A percentile compares a stretch with the other conserved stretches of the same genome.
phyloP scores from a whole-genome alignment of 1,140 invertebrate genomes.

The Hirudo medicinalis region DNA sequence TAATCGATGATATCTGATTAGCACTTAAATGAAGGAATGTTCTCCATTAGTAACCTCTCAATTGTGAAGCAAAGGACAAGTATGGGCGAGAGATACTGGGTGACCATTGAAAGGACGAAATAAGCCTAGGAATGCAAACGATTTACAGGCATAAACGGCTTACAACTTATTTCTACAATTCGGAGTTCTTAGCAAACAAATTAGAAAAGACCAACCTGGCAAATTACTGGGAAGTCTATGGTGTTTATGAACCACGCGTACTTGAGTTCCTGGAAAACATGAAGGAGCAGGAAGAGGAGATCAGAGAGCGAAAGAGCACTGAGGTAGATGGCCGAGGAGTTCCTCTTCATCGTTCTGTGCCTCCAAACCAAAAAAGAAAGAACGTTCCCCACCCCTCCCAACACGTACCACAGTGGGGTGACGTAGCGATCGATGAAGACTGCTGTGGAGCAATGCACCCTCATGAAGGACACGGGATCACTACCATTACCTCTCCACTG shows the following conservation, averaged over 20 bases:
- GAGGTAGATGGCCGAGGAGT: conserved; percentile 37
- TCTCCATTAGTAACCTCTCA: conserved; percentile 49
- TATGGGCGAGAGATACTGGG: conserved; percentile 36
- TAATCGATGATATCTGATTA: background rate
- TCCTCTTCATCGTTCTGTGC: conserved; percentile 33
- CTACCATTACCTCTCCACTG: background rate
- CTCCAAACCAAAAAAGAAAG: conserved; percentile 38
- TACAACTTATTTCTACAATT: background rate
- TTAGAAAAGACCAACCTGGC: conserved; percentile 24
- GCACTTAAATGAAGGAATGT: background rate
- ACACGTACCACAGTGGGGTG: conserved; percentile 26
- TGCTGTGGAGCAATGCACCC: conserved; percentile 6
- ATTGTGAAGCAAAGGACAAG: conserved; percentile 64
- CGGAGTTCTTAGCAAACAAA: background rate
- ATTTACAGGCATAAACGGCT: no score
- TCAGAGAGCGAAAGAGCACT: conserved; percentile 37
- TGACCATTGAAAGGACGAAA: conserved; percentile 29
- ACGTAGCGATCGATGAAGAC: conserved; percentile 20
- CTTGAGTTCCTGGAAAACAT: conserved; percentile 33
- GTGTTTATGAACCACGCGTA: conserved; percentile 30
- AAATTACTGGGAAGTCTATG: conserved; percentile 30
- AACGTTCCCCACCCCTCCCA: conserved; percentile 38
- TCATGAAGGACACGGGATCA: conserved; percentile 1
- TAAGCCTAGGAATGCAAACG: background rate
- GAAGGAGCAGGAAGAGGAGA: conserved; percentile 33